Evolutionary conservation across 2,888 invertebrate species (phyloP), one percentile per base, ranked within the genome.

Genomic region (Caenorhabditis wallacei): DNA sequence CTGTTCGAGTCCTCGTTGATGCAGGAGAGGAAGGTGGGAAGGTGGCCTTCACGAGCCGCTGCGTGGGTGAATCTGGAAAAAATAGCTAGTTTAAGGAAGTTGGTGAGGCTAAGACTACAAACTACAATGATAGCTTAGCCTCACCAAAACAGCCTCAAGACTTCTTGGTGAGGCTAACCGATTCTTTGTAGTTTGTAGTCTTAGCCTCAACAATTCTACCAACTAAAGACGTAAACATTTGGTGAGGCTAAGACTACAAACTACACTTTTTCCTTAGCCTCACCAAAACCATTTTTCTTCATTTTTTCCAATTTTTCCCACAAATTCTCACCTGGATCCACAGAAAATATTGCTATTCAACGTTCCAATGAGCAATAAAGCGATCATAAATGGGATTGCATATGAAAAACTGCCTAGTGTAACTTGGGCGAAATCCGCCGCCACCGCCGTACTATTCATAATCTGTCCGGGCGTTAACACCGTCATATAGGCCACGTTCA

Each of bases 301-400:
- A 16, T 43, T 13, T 11, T 2, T 3, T 13, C 2, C 43, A 13
- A 3, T 43, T 26, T 64, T 7, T 7, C 10, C 2, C 1, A 2
- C 3, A 7, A 16, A 61, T 1, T n/a, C 43, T 43, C 48, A 85
- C 86, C 87, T 84, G 4, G 87, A 88, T 61, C 88, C 88, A 70
- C 85, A 85, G 75, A 89, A 89, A 51, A 89, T 86, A 69, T 88
- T 89, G 61, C 87, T 88, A 72, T 89, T 89, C 30, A 89, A 76
- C 5, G 88, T 89, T 10, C 89, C 88, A 68, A 89, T 85, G 51
- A 89, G 74, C n/a, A 89, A 69, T 0, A 89, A 48, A 1, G 87
- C 86, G 43, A 88, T 86, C 88, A 89, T 87, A 48, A 87, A 87
- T 1, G 89, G 89, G 48, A 89, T 87, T 0, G 87, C 85, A 63